A percentile compares a stretch with the other conserved stretches of the same genome.
These are phyloP conservation scores for Agriopis marginaria DNA, from an alignment of 2,888 invertebrate genomes.

Conservation along the genomic window DNA sequence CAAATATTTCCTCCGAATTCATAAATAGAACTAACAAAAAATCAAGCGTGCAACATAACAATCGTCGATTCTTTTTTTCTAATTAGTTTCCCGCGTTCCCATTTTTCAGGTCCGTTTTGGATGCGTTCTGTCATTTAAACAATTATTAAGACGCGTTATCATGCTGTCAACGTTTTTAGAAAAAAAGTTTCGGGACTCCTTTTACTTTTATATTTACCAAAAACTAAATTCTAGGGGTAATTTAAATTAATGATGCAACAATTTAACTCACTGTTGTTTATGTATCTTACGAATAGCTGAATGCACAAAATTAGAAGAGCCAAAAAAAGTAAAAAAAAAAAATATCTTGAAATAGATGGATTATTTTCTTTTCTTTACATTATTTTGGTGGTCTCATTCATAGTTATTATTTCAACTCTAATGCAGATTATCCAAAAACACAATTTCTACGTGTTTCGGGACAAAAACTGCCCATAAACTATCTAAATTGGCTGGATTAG, in stretches of 20 bases:
- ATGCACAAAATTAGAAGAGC: no score
- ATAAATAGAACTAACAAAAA: slow-evolving; percentile 62
- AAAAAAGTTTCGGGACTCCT: slow-evolving; percentile 42
- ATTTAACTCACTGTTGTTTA: background rate
- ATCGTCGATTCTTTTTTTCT: slow-evolving; percentile 71
- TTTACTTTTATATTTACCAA: slow-evolving; percentile 36
- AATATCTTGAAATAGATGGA: no score
- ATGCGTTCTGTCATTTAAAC: slow-evolving; percentile 77
- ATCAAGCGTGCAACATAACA: slow-evolving; percentile 60
- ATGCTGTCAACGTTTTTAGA: slow-evolving; percentile 66
- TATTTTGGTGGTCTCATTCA: background rate
- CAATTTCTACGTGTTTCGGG: slow-evolving; percentile 34
- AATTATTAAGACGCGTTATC: slow-evolving; percentile 76
- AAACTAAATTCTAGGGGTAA: slow-evolving; percentile 48
- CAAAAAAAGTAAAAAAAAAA: no score
- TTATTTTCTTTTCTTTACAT: no score
- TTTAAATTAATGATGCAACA: slow-evolving; percentile 43
- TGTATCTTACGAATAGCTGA: background rate
- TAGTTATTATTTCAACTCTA: background rate
- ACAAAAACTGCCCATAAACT: slow-evolving; percentile 66
- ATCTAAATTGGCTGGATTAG: slow-evolving; percentile 67
- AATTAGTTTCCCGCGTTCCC: slow-evolving; percentile 59
- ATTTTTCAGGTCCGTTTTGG: slow-evolving; percentile 73
- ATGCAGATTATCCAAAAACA: slow-evolving; percentile 22
- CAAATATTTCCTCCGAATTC: slow-evolving; percentile 32